Base-by-base conservation (phyloP, 2,113 vertebrate genomes). In the Chascanopsetta lugubris region DNA sequence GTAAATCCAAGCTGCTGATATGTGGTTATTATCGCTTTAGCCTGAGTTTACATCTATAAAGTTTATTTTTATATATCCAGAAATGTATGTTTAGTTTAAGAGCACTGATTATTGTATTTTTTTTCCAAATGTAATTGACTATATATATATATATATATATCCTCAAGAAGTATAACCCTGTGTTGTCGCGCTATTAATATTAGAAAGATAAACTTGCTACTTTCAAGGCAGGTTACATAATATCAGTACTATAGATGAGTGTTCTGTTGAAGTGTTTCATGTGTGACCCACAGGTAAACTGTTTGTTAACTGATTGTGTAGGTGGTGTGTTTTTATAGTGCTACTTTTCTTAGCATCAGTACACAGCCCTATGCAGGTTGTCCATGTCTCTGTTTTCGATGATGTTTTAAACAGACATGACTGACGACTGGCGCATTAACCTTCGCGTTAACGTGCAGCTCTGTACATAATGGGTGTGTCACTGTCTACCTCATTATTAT, bases 401-500 rank as follows among this genome's bases (percentile, higher is more conserved):
- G 26, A 63, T 15, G 45, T 79, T 80, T 36, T 75, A 76, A 67
- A 47, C 78, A 36, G 70, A 45, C 80, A 61, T 74, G 64, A 60
- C 63, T 45, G 66, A 61, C 55, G 56, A 68, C 72, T 73, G 68
- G 46, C 55, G 48, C 67, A 72, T 80, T 83, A 50, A 69, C 61
- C 45, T n/a, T n/a, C n/a, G n/a, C 8, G 47, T 72, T 56, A 74
- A 75, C 80, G 81, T 83, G 46, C 84, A 88, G 81, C 79, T 88
- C 72, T 89, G 73, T 87, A 76, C 56, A 83, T 87, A 82, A 55
- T 83, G 70, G 77, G 57, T 86, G 82, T 91, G 72, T 93, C 80
- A 72, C 88, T 88, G 92, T 92, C 92, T 93, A 93, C 92, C 92
- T 93, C 92, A 92, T 86, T 85, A 77, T n/a, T n/a, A n/a, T n/a